These are phyloP conservation scores for Zele albiditarsus DNA, from an alignment of 2,888 invertebrate species.

Conservation along the genomic window DNA sequence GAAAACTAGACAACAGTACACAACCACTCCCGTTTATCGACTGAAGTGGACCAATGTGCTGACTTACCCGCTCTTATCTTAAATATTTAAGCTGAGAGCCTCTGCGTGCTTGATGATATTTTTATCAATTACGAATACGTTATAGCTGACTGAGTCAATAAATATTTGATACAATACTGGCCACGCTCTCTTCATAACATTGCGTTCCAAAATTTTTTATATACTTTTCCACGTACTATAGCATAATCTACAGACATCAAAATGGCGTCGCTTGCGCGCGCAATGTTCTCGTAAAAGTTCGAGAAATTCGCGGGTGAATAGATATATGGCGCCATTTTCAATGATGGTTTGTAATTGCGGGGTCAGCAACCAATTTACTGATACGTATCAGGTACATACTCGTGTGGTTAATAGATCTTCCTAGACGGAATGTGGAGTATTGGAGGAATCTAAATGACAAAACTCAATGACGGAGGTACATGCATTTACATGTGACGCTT, in stretches of 20 bases:
- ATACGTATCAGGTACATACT: too few relatives aligned
- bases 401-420: too few relatives aligned
- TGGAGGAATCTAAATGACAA: too few relatives aligned
- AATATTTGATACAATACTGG: background rate
- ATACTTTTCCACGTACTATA: too few relatives aligned
- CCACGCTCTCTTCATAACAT: too few relatives aligned
- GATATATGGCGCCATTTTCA: too few relatives aligned
- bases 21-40: background rate
- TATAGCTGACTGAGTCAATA: background rate
- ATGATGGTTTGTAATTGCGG: too few relatives aligned
- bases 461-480: too few relatives aligned
- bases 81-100: background rate
- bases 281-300: background rate
- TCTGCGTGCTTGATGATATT: background rate
- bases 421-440: too few relatives aligned
- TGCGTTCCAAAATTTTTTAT: too few relatives aligned
- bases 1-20: background rate
- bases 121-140: background rate
- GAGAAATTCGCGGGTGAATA: background rate
- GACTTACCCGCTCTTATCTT: background rate
- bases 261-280: background rate
- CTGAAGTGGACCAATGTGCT: conserved; percentile 1
- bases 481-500: too few relatives aligned
- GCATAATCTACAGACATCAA: background rate
- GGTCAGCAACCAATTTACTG: too few relatives aligned